Evolutionary conservation across 1,140 invertebrate species (phyloP), one percentile per base, ranked within the genome.

Genomic region (Batillaria attramentaria): DNA sequence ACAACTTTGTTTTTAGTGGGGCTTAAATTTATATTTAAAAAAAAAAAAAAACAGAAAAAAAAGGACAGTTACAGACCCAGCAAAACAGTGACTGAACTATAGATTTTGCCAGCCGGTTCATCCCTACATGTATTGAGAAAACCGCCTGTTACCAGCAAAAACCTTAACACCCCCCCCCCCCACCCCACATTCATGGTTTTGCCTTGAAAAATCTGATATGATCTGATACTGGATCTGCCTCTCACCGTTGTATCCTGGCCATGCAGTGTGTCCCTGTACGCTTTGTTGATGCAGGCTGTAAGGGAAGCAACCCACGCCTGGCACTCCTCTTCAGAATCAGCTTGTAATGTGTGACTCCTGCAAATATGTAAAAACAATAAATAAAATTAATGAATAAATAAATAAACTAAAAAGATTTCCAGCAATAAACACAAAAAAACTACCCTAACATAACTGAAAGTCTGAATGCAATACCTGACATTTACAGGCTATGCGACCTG

Each of bases 331-430:
- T 98, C 97, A 0, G 96, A 97, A 87, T 99, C 97, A 1, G 98
- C 97, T 94, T 99, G 98, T 2, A 99, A 92, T 89, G 98, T 96
- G 91, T 99, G 98, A 89, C 95, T 97, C 90, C 97, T 98, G 83
- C 20, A 86, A 78, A 10, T 13, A 24, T 50, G 46, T 13, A 50
- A 50, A 50, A 62, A 62, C n/a, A 62, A 62, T 28, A 18, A 62
- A 28, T 28, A 13, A 13, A 62, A 13, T 13, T 5, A 8, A n/a
- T 6, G 5, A 62, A 10, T 6, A 13, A 62, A 10, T 62, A 13
- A n/a, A 10, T n/a, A n/a, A 62, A 62, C 8, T n/a, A 62, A 62
- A 8, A 13, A 8, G n/a, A 10, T 28, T 62, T 28, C 20, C 10
- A 24, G 24, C 10, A 50, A 24, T 24, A 10, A 13, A 13, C 10